Evolutionary conservation across 2,888 invertebrate species (phyloP).

Genomic region (Agriotes lineatus): DNA sequence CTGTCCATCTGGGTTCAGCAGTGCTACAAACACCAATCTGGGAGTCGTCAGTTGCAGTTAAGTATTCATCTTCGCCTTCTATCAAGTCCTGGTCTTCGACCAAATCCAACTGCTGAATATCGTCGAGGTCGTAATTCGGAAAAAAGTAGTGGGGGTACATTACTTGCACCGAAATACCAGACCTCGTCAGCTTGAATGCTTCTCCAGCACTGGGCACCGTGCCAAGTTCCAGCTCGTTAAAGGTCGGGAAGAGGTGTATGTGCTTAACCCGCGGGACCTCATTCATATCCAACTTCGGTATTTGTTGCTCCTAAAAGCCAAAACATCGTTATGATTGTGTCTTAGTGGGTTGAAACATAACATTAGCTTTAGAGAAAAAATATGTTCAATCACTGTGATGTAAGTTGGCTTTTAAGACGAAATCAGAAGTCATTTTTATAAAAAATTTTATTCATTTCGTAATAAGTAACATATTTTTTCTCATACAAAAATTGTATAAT

Average conservation of each 20-base stretch:
- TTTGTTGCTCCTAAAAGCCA: conserved; percentile 44
- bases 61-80: no score
- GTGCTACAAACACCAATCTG: no score
- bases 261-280: background rate
- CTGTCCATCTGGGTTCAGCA: no score
- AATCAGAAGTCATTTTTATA: conserved; percentile 10
- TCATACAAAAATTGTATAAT: conserved; percentile 13
- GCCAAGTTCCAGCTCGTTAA: conserved; percentile 69
- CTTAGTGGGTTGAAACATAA: background rate
- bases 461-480: conserved; percentile 33
- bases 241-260: conserved; percentile 68
- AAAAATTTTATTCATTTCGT: no score
- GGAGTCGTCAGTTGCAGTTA: no score
- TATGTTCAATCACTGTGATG: conserved; percentile 31
- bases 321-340: conserved; percentile 24
- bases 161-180: conserved; percentile 42
- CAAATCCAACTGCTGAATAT: background rate
- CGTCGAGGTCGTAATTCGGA: background rate
- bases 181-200: conserved; percentile 47
- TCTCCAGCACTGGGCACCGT: conserved; percentile 56
- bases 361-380: conserved; percentile 33
- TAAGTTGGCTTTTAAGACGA: conserved; percentile 22
- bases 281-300: conserved; percentile 45
- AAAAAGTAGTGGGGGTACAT: conserved; percentile 50
- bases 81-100: no score